phyloP scores from a whole-genome alignment of 2,797 vertebrate genomes.

The Ptychadena robeensis region DNA sequence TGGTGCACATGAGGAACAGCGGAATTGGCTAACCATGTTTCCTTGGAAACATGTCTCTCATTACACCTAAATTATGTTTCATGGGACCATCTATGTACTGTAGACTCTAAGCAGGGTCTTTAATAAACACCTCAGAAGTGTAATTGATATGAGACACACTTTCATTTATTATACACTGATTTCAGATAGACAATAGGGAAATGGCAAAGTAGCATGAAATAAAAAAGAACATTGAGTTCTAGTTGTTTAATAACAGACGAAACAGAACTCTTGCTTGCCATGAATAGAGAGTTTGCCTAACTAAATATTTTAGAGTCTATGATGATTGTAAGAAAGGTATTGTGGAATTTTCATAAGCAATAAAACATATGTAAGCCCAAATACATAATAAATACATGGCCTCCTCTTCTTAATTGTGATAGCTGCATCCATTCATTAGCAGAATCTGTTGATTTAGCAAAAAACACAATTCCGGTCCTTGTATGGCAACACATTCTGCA shows the following conservation, averaged over 20 bases:
- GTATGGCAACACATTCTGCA: too few species aligned
- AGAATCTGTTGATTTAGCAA: too few species aligned
- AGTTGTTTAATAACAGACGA: not conserved
- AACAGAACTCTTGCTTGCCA: not conserved
- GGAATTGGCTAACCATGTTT: constrained; percentile 55
- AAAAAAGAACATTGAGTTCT: constrained; percentile 24
- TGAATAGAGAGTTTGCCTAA: constrained; percentile 11
- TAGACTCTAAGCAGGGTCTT: constrained; percentile 27
- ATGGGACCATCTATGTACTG: constrained; percentile 39
- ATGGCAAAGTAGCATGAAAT: constrained; percentile 15
- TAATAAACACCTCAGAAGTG: constrained; percentile 39
- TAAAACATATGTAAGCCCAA: not conserved
- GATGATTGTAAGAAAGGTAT: constrained; percentile 30
- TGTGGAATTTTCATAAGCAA: not conserved
- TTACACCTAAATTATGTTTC: constrained; percentile 46
- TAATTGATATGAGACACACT: constrained; percentile 43
- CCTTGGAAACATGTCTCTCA: constrained; percentile 49
- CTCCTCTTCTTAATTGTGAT: too few species aligned
- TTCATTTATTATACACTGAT: constrained; percentile 32
- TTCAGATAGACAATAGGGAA: constrained; percentile 13
- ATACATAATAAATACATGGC: too few species aligned
- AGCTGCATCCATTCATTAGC: too few species aligned
- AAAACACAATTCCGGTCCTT: too few species aligned
- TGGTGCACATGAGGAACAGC: constrained; percentile 36
- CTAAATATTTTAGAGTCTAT: constrained; percentile 18